Evolutionary conservation across 2,113 vertebrate species (phyloP).

Genomic region (Cinclus cinclus): DNA sequence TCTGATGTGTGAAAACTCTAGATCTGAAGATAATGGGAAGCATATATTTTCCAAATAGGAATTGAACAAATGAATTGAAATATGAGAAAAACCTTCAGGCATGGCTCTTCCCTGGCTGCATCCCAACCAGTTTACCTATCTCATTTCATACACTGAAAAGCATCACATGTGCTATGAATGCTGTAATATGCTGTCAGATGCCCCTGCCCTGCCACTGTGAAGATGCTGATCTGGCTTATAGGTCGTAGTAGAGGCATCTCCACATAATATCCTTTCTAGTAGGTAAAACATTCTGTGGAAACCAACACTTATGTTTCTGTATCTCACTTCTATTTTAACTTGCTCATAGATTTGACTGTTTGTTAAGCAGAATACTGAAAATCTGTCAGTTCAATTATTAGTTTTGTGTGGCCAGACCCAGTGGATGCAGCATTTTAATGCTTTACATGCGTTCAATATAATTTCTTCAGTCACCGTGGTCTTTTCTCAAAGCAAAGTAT

Average conservation of each 20-base stretch:
- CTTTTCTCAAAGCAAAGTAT: neutral
- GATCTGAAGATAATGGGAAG: neutral
- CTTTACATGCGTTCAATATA: neutral
- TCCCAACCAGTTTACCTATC: neutral
- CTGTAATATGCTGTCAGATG: neutral
- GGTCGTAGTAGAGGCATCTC: accelerated
- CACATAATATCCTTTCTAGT: neutral
- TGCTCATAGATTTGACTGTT: neutral
- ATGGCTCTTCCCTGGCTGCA: neutral
- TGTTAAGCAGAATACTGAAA: neutral
- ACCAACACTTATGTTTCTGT: neutral
- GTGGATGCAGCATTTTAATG: neutral
- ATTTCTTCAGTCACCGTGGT: neutral
- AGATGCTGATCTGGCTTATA: neutral
- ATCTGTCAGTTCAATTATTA: neutral
- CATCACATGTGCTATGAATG: neutral
- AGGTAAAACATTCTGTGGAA: neutral
- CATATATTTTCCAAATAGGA: neutral
- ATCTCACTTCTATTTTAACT: neutral
- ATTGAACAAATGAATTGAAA: neutral
- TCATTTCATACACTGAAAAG: neutral
- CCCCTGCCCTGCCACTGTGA: neutral
- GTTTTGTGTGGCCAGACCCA: neutral
- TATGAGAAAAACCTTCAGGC: neutral
- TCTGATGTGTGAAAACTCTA: neutral